Evolutionary conservation across 92 coral and sea anemone genomes (phyloP).

Genomic region (Chrysogorgia sp.): DNA sequence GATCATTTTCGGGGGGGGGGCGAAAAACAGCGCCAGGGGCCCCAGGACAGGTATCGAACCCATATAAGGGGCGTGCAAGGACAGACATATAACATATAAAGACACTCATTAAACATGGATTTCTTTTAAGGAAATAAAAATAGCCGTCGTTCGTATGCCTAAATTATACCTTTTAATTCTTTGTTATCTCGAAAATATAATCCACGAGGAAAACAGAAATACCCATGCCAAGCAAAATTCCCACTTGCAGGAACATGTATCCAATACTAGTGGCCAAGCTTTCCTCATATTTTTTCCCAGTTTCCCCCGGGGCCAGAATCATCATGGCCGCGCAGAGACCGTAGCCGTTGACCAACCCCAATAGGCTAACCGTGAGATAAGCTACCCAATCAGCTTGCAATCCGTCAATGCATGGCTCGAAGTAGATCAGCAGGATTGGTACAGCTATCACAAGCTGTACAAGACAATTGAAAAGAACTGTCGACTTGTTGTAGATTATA

Average conservation of each 20-base stretch:
- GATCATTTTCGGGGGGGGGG: too few species aligned
- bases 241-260: conserved; percentile 79
- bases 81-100: too few species aligned
- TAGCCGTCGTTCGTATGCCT: too few species aligned
- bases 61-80: too few species aligned
- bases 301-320: conserved; percentile 79
- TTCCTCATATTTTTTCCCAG: conserved; percentile 73
- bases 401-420: conserved; percentile 71
- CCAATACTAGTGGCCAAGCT: conserved; percentile 88
- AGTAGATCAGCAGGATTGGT: conserved; percentile 79
- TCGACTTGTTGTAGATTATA: conserved; percentile 73
- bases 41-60: too few species aligned
- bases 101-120: too few species aligned
- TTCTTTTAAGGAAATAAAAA: too few species aligned
- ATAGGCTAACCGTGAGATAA: conserved; percentile 67
- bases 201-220: conserved; percentile 73
- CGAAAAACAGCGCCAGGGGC: too few species aligned
- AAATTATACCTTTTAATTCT: conserved; percentile 11
- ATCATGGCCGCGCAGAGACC: conserved; percentile 90
- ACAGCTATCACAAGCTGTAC: conserved; percentile 76
- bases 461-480: conserved; percentile 70
- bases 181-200: conserved; percentile 64
- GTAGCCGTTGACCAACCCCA: conserved; percentile 81
- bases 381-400: conserved; percentile 88
- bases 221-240: conserved; percentile 75